Evolutionary conservation across 2,797 vertebrate genomes (phyloP).

Genomic region (Sylvilagus floridanus): DNA sequence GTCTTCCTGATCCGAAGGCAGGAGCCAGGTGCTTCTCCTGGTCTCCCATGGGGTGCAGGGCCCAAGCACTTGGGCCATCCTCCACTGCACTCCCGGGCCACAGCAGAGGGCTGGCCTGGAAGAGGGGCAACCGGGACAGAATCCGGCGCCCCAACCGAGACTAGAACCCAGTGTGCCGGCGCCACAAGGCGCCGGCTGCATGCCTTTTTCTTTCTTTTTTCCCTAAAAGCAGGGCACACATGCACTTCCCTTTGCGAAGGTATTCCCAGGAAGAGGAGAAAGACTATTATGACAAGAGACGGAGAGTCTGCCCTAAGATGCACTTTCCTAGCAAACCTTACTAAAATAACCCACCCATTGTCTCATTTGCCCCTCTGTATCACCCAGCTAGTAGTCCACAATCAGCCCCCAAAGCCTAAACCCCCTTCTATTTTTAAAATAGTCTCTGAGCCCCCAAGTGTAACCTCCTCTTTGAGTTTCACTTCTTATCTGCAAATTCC

Average conservation of each 20-base stretch:
- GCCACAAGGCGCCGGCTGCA: no score
- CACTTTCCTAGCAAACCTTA: not conserved
- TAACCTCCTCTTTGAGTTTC: not conserved
- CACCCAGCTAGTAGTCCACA: not conserved
- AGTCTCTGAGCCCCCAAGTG: not conserved
- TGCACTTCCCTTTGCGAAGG: not conserved
- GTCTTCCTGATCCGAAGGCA: no score
- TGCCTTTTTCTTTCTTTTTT: not conserved
- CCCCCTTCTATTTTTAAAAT: not conserved
- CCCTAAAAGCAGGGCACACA: not conserved
- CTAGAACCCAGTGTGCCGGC: no score
- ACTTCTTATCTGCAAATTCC: constrained; percentile 2
- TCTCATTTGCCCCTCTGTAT: not conserved
- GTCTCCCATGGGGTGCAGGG: no score
- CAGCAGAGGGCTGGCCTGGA: no score
- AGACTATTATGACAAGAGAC: not conserved
- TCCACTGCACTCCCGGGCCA: no score
- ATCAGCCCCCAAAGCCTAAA: not conserved
- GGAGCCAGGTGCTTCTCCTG: no score
- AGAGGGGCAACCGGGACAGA: no score
- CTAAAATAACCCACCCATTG: not conserved
- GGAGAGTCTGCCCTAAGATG: not conserved
- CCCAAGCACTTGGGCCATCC: no score
- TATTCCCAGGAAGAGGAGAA: not conserved
- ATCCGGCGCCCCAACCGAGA: no score